Base-by-base conservation (phyloP, 2,113 vertebrate genomes). In the Orientallactaga bullata region DNA sequence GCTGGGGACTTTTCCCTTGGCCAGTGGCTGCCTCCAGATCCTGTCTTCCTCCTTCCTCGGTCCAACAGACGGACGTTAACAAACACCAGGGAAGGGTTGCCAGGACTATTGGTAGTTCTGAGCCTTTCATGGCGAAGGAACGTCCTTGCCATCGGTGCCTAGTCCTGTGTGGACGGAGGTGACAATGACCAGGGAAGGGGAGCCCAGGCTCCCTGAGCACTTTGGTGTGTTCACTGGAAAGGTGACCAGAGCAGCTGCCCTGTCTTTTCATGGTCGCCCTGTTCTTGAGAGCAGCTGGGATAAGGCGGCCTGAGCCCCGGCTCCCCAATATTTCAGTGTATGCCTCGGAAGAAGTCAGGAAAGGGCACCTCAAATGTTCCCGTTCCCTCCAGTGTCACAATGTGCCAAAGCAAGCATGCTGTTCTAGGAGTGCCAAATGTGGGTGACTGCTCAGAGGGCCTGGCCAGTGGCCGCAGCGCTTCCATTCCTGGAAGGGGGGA, bases 391-490 rank as follows among this genome's bases (percentile, higher is more conserved):
- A 61, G 15, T 55, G 4, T 17, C 10, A 12, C 13, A 20, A 1
- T 0, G 0, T 37, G 20, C 30, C 30, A 3, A 35, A 47, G 81
- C 5, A 6, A 35, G 51, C 65, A 16, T 13, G 0, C 2, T 12
- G 61, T 58, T 37, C 55, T 61, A 1, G 3, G 10, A 30, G 35
- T 3, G 61, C 10, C n/a, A 72, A 9, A 47, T 37, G 30, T 5
- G 8, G 11, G 51, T 24, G 9, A 80, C 28, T 1, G 58, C 61
- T 4, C 24, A 11, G 2, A 4, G 5, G 73, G 79, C 35, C 69
- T 61, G 28, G 65, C 63, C n/a, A 0, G 23, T 12, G 32, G 78
- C 26, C 0, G 35, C 42, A 24, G 7, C 39, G 35, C 88, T 82
- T 65, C 51, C 1, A 76, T 60, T 39, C 80, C 65, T 7, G 21